A percentile compares a stretch with the other conserved stretches of the same genome.
These are phyloP conservation scores for Tenthredo distinguenda DNA, from an alignment of 2,888 invertebrate species.

Conservation along the genomic window DNA sequence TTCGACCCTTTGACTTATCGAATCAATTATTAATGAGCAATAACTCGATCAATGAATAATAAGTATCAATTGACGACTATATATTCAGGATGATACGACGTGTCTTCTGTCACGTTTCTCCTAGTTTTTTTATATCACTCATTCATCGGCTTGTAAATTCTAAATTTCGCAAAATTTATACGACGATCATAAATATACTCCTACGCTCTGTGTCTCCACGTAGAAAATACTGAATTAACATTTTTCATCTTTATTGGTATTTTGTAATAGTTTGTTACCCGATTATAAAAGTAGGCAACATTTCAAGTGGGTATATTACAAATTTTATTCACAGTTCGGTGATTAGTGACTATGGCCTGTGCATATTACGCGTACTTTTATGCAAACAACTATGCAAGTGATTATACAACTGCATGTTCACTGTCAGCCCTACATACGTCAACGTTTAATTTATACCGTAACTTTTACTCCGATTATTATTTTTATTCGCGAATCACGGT, in stretches of 20 bases:
- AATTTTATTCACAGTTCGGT: slow-evolving; percentile 16
- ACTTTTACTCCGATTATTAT: neutral
- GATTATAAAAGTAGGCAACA: slow-evolving; percentile 6
- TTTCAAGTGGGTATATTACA: neutral
- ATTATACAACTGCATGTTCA: slow-evolving; percentile 28
- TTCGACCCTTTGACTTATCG: slow-evolving; percentile 30
- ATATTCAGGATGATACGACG: neutral
- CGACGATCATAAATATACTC: neutral
- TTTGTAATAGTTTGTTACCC: slow-evolving; percentile 10
- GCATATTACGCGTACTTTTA: neutral
- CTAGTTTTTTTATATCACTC: neutral
- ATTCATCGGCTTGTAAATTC: neutral
- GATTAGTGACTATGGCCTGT: neutral
- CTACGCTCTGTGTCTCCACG: neutral
- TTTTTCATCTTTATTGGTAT: slow-evolving; percentile 12
- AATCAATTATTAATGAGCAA: slow-evolving; percentile 24
- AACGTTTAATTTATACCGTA: neutral
- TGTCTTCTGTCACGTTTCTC: neutral
- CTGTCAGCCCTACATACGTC: neutral
- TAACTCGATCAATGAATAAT: slow-evolving; percentile 37
- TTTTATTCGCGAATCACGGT: neutral
- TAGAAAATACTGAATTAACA: neutral
- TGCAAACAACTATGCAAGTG: slow-evolving; percentile 17
- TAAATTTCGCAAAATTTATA: neutral
- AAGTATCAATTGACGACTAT: neutral